Percentiles rank a stretch among this genome's conserved stretches.
phyloP scores from a whole-genome alignment of 2,888 invertebrate genomes.

The Helleia helle region DNA sequence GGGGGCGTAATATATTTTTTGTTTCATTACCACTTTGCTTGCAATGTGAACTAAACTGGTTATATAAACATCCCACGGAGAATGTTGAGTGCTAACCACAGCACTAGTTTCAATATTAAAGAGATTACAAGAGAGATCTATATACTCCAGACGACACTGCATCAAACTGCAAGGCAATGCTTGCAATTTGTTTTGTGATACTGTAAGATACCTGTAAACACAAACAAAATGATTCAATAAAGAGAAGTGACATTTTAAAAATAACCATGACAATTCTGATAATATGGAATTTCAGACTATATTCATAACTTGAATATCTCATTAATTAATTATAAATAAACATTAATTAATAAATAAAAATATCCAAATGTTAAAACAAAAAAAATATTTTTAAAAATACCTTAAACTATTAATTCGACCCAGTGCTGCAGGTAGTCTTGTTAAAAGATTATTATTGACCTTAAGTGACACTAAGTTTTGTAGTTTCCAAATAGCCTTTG shows the following conservation, averaged over 20 bases:
- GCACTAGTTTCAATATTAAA: slow-evolving; percentile 39
- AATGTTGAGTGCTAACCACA: slow-evolving; percentile 21
- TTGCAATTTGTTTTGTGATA: slow-evolving; percentile 68
- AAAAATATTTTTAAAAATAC: slow-evolving; percentile 29
- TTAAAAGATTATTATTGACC: slow-evolving; percentile 76
- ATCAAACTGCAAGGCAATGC: slow-evolving; percentile 76
- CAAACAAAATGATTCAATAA: slow-evolving; percentile 10
- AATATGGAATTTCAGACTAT: too few species aligned
- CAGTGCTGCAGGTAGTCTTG: slow-evolving; percentile 76
- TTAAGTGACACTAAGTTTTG: slow-evolving; percentile 76
- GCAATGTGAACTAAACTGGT: slow-evolving; percentile 70
- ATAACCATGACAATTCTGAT: too few species aligned
- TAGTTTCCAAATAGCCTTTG: slow-evolving; percentile 77
- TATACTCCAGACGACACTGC: slow-evolving; percentile 61
- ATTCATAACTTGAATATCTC: too few species aligned
- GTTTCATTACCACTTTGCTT: slow-evolving; percentile 65
- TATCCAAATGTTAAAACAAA: too few species aligned
- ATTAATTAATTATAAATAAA: too few species aligned
- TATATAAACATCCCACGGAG: slow-evolving; percentile 51
- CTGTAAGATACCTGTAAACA: slow-evolving; percentile 64
- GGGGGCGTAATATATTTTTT: slow-evolving; percentile 68
- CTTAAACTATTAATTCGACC: slow-evolving; percentile 73
- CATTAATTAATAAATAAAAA: too few species aligned
- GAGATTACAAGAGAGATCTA: slow-evolving; percentile 75
- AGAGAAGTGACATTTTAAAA: too few species aligned